Conservation (phyloP, 2,888 invertebrate genomes). For the Nephrocerus scutellatus region DNA sequence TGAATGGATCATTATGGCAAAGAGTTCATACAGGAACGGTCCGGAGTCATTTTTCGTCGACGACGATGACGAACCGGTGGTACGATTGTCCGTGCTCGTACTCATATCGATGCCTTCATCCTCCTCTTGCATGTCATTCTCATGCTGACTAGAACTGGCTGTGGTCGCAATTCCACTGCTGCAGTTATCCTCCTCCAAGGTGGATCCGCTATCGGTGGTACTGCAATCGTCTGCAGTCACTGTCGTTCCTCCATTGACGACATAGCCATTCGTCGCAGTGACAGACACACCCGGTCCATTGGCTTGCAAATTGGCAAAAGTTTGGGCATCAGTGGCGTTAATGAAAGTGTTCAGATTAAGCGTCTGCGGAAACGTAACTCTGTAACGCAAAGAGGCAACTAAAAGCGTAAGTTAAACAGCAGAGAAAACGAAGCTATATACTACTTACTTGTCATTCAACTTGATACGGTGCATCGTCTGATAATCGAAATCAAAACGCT, state of each 20-base stretch:
- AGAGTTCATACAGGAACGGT: slow-evolving; percentile 75
- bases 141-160: slow-evolving; percentile 44
- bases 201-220: slow-evolving; percentile 62
- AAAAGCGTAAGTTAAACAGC: not conserved
- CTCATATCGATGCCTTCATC: slow-evolving; percentile 64
- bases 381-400: slow-evolving; percentile 41
- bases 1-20: slow-evolving; percentile 87
- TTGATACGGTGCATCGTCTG: slow-evolving; percentile 77
- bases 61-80: slow-evolving; percentile 27
- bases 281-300: slow-evolving; percentile 6
- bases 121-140: slow-evolving; percentile 51
- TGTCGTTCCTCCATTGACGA: slow-evolving; percentile 33
- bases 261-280: slow-evolving; percentile 12
- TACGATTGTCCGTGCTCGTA: slow-evolving; percentile 45
- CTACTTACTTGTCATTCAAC: slow-evolving; percentile 70
- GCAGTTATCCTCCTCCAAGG: slow-evolving; percentile 60
- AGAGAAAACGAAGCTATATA: not conserved
- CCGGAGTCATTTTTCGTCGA: slow-evolving; percentile 49
- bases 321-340: slow-evolving; percentile 35
- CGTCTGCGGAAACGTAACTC: slow-evolving; percentile 74
- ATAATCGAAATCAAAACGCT: slow-evolving; percentile 86
- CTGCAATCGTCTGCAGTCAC: slow-evolving; percentile 57
- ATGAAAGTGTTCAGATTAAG: slow-evolving; percentile 72
- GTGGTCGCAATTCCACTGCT: slow-evolving; percentile 46
- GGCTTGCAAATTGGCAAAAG: slow-evolving; percentile 19